Conservation (phyloP, 2,888 invertebrate species). For the Malacosoma neustria region DNA sequence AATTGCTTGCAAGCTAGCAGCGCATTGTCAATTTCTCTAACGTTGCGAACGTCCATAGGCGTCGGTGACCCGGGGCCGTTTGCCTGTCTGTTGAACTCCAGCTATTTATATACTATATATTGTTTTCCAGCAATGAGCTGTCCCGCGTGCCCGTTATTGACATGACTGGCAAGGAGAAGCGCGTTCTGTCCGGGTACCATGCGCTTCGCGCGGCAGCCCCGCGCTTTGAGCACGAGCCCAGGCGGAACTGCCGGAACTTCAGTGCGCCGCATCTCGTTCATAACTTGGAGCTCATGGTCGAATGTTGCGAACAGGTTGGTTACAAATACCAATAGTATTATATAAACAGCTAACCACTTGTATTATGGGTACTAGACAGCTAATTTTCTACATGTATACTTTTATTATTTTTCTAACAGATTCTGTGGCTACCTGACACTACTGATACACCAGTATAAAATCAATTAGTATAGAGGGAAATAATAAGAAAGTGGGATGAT, state of each 20-base stretch:
- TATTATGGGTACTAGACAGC: too few relatives aligned
- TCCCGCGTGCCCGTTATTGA: constrained; percentile 97
- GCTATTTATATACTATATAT: not conserved
- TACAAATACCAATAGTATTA: not conserved
- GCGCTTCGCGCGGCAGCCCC: constrained; percentile 84
- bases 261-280: constrained; percentile 92
- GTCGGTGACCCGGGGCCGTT: too few relatives aligned
- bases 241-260: constrained; percentile 79
- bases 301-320: constrained; percentile 90
- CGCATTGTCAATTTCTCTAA: too few relatives aligned
- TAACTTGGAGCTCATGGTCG: constrained; percentile 92
- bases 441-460: too few relatives aligned
- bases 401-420: not conserved
- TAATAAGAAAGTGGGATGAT: too few relatives aligned
- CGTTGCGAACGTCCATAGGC: too few relatives aligned
- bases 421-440: not conserved
- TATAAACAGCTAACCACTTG: too few relatives aligned
- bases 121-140: constrained; percentile 76
- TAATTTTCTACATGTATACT: too few relatives aligned
- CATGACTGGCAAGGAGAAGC: constrained; percentile 97
- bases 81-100: too few relatives aligned
- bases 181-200: constrained; percentile 94
- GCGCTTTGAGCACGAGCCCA: constrained; percentile 78
- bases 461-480: too few relatives aligned
- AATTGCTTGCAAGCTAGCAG: too few relatives aligned